phyloP scores from a whole-genome alignment of 2,797 vertebrate genomes.

The Rhynchotus rufescens region DNA sequence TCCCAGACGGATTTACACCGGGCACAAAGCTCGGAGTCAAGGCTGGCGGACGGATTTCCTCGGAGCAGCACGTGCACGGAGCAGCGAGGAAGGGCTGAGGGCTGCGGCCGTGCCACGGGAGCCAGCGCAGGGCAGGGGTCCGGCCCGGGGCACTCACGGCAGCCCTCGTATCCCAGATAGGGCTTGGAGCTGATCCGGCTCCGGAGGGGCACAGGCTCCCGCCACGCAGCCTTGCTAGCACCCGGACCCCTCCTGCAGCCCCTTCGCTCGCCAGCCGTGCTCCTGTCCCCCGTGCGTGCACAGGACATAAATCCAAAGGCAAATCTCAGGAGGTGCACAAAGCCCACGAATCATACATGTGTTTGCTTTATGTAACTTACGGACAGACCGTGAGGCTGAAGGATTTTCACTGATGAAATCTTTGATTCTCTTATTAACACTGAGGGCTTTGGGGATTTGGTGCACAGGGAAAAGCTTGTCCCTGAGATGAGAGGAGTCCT shows the following conservation, averaged over 20 bases:
- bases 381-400: neutral
- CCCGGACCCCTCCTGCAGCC: neutral
- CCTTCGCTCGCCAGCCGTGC: neutral
- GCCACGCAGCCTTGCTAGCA: too few relatives aligned
- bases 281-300: neutral
- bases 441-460: neutral
- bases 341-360: fast-evolving
- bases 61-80: neutral
- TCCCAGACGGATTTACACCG: neutral
- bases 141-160: neutral
- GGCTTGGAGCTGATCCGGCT: neutral
- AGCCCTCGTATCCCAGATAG: fast-evolving
- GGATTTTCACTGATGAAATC: neutral
- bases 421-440: neutral
- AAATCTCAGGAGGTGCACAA: neutral
- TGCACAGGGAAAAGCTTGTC: fast-evolving
- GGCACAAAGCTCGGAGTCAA: neutral
- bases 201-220: neutral
- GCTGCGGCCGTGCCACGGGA: neutral
- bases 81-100: neutral
- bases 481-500: neutral
- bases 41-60: constrained; percentile 15
- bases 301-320: neutral
- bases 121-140: neutral
- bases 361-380: neutral